Evolutionary conservation across 2,113 vertebrate genomes (phyloP).

Genomic region (Hypanus sabinus): DNA sequence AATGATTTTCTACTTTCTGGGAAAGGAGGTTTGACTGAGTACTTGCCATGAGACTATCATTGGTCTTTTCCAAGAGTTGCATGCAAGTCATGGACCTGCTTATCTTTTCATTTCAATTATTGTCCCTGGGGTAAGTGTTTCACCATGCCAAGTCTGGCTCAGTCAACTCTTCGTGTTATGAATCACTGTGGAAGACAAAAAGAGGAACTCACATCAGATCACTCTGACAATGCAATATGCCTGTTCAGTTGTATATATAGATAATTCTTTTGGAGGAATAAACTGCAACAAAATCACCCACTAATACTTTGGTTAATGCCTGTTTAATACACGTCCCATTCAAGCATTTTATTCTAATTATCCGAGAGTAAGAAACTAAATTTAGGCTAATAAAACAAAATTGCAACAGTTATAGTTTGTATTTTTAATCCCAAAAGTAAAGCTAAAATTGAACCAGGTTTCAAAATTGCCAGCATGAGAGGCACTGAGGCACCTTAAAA

Average conservation of each 20-base stretch:
- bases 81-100: not conserved
- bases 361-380: too few relatives aligned
- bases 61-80: not conserved
- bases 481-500: not conserved
- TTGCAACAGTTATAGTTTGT: not conserved
- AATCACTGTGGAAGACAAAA: not conserved
- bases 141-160: not conserved
- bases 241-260: not conserved
- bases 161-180: not conserved
- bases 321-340: too few relatives aligned
- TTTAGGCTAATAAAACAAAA: too few relatives aligned
- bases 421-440: not conserved
- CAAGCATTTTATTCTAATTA: not conserved
- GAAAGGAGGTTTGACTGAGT: too few relatives aligned
- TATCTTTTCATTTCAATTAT: not conserved
- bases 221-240: not conserved
- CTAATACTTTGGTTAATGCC: not conserved
- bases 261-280: not conserved
- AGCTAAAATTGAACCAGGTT: not conserved
- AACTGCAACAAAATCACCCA: not conserved
- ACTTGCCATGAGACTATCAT: not conserved
- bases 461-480: not conserved
- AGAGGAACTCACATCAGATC: not conserved
- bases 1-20: not conserved
- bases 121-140: not conserved